Base-by-base conservation (phyloP, 2,797 vertebrate genomes). In the Catamblyrhynchus diadema region DNA sequence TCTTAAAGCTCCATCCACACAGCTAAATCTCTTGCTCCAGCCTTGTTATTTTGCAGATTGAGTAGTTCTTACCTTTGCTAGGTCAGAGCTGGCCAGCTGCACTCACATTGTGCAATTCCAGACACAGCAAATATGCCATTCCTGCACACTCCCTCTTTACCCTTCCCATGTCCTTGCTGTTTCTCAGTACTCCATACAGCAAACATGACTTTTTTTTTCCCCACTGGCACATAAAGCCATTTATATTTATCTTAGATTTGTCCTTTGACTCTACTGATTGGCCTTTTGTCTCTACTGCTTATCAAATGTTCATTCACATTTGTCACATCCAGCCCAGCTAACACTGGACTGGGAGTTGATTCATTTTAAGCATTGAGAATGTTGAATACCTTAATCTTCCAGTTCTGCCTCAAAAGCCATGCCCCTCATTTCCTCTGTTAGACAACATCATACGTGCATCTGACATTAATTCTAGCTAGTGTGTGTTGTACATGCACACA, bases 261-360 rank as follows among this genome's bases (percentile, higher is more conserved):
- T 42, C 56, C 88, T 93, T 96, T 92, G 73, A 72, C 50, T 86
- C 54, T 83, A 35, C 61, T 69, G 69, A 54, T 72, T 93, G 65
- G 15, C 70, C 70, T 84, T 91, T 96, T 88, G 73, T 6, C 62
- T 90, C 23, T 73, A 14, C 67, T 66, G 64, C 41, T 88, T 54
- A 75, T 75, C 62, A 86, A 37, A 66, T 56, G 44, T 81, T 93
- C 41, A 23, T 70, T 93, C 7, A 0, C 30, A 14, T 80, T 84
- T 87, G 41, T 92, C 81, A 77, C 35, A n/a, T 77, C 11, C 56
- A 85, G 17, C 42, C 51, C 44, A 85, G 44, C 47, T 82, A 75
- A 47, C 28, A 32, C 16, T 56, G 39, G 50, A 28, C 13, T 44
- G 28, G 44, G 47, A 73, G 14, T 1, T 66, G 67, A 65, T 79